phyloP scores from a whole-genome alignment of 92 coral and sea anemone genomes.

The Montipora capitata region DNA sequence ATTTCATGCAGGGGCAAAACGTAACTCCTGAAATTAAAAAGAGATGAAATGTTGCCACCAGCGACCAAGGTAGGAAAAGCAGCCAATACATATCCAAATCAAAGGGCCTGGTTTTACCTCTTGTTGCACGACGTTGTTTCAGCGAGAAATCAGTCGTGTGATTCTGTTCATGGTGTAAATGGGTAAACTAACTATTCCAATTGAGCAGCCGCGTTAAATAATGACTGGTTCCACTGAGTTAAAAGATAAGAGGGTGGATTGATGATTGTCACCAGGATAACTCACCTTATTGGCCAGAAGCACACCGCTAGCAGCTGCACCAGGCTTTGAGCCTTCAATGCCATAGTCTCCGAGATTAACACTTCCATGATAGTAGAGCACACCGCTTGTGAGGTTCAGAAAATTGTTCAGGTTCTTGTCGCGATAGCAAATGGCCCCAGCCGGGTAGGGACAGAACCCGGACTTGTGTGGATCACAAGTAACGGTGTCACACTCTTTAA shows the following conservation, averaged over 20 bases:
- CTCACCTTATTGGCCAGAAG: conserved; percentile 86
- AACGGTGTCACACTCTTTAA: conserved; percentile 84
- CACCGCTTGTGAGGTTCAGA: conserved; percentile 78
- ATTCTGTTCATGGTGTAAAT: too few species aligned
- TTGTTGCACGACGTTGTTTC: too few species aligned
- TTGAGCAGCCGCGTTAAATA: too few species aligned
- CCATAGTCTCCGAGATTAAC: conserved; percentile 76
- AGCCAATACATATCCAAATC: too few species aligned
- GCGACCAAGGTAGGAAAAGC: too few species aligned
- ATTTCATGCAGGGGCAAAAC: neutral
- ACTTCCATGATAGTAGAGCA: conserved; percentile 77
- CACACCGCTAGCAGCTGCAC: conserved; percentile 92
- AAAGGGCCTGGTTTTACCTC: too few species aligned
- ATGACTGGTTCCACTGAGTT: too few species aligned
- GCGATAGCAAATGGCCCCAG: conserved; percentile 91
- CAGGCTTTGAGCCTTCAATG: conserved; percentile 97
- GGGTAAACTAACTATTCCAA: too few species aligned
- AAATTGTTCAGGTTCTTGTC: conserved; percentile 84
- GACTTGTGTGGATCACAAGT: conserved; percentile 96
- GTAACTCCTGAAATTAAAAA: neutral
- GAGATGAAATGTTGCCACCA: neutral
- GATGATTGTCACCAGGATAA: too few species aligned
- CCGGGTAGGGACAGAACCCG: conserved; percentile 93
- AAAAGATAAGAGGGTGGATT: too few species aligned
- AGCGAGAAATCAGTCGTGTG: too few species aligned